These are phyloP conservation scores for Scaptomyza flava DNA, from an alignment of 2,888 invertebrate species.

Conservation along the genomic window DNA sequence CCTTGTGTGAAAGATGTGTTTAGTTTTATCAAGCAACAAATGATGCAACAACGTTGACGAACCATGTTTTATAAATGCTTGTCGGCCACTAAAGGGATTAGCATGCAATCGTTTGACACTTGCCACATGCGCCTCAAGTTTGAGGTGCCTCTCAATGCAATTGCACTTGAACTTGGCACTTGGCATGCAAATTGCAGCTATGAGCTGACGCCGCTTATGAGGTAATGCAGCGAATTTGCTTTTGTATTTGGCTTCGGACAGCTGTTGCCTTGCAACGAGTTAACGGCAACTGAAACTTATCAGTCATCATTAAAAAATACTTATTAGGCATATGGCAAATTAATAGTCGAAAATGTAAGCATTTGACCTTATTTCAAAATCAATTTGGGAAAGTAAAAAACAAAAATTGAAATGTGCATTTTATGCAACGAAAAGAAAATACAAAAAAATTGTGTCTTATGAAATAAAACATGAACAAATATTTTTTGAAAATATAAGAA, in stretches of 20 bases:
- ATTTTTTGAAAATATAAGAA: no score
- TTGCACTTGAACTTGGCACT: constrained; percentile 74
- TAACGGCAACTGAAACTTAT: constrained; percentile 12
- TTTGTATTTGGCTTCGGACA: background rate
- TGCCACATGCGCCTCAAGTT: constrained; percentile 23
- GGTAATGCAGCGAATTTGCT: background rate
- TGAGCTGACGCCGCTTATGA: constrained; percentile 9
- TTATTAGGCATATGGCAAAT: constrained; percentile 9
- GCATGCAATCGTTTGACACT: constrained; percentile 25
- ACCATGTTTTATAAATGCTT: constrained; percentile 25
- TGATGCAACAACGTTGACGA: constrained; percentile 51
- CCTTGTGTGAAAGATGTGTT: constrained; percentile 31
- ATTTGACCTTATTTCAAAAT: constrained; percentile 17
- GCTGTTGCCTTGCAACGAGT: constrained; percentile 5
- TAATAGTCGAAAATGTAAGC: background rate
- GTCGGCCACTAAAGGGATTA: constrained; percentile 58
- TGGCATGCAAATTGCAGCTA: constrained; percentile 38
- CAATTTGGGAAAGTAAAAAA: constrained; percentile 5
- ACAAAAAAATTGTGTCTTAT: no score
- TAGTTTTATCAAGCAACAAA: constrained; percentile 47
- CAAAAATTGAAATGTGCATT: background rate
- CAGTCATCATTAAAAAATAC: constrained; percentile 3
- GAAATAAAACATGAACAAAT: no score
- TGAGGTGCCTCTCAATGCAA: constrained; percentile 30
- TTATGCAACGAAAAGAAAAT: background rate